Conservation (phyloP, 2,888 invertebrate genomes). For the Mythimna impura region DNA sequence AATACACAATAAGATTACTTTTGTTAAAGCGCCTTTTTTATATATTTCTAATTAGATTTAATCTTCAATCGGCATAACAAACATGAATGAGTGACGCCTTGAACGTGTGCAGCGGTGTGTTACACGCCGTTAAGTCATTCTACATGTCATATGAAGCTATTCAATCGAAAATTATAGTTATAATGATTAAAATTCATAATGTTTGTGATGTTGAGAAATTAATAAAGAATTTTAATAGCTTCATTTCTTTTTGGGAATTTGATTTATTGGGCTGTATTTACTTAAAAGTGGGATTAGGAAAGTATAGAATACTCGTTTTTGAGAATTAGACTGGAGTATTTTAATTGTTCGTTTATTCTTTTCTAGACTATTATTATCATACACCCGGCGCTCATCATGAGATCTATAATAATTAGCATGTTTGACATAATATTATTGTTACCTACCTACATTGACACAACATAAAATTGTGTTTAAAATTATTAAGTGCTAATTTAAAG, state of each 20-base stretch:
- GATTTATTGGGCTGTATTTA: slow-evolving; percentile 10
- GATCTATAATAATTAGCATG: not conserved
- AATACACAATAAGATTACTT: no score
- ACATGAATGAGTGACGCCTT: slow-evolving; percentile 21
- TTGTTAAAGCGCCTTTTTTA: no score
- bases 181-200: slow-evolving; percentile 27
- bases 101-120: not conserved
- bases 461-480: not conserved
- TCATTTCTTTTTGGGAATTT: slow-evolving; percentile 6
- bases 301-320: not conserved
- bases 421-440: not conserved
- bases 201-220: slow-evolving; percentile 19
- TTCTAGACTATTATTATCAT: not conserved
- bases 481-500: not conserved
- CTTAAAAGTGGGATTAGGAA: not conserved
- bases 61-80: slow-evolving; percentile 49
- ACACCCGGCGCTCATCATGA: not conserved
- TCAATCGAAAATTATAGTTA: slow-evolving; percentile 16
- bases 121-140: slow-evolving; percentile 13
- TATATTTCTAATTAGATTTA: slow-evolving; percentile 30
- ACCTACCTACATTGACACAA: not conserved
- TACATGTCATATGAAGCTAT: slow-evolving; percentile 35
- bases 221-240: slow-evolving; percentile 36
- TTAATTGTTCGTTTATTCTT: not conserved
- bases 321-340: not conserved